These are phyloP conservation scores for Heliconius charithonia DNA, from an alignment of 2,888 invertebrate species.

Conservation along the genomic window DNA sequence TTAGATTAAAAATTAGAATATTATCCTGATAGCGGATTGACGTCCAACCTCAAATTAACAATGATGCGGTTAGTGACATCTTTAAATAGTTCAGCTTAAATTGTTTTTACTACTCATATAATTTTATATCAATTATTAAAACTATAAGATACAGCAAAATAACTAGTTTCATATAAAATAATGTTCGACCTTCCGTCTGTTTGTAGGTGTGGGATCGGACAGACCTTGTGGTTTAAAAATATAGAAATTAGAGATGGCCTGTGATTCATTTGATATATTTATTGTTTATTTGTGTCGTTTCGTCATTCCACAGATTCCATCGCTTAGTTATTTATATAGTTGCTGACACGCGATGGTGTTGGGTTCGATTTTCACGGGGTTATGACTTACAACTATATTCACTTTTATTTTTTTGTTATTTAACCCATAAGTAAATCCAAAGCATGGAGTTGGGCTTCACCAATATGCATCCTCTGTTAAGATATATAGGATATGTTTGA, in stretches of 20 bases:
- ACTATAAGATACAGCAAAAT: neutral
- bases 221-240: conserved; percentile 26
- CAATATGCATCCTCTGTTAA: neutral
- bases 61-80: neutral
- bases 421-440: too few relatives aligned
- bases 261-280: conserved; percentile 9
- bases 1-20: neutral
- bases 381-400: too few relatives aligned
- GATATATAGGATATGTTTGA: too few relatives aligned
- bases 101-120: neutral
- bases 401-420: too few relatives aligned
- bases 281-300: conserved; percentile 1
- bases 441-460: too few relatives aligned
- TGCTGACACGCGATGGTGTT: too few relatives aligned
- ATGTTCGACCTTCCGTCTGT: neutral
- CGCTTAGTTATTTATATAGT: too few relatives aligned
- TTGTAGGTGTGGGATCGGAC: neutral
- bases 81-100: neutral
- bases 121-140: neutral
- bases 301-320: neutral
- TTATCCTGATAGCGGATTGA: neutral
- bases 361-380: too few relatives aligned
- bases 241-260: conserved; percentile 23
- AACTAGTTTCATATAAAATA: neutral
- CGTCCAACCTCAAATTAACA: neutral